Percentiles rank a stretch among this genome's conserved stretches.
phyloP scores from a whole-genome alignment of 2,888 invertebrate species.

The Eurytoma californica region DNA sequence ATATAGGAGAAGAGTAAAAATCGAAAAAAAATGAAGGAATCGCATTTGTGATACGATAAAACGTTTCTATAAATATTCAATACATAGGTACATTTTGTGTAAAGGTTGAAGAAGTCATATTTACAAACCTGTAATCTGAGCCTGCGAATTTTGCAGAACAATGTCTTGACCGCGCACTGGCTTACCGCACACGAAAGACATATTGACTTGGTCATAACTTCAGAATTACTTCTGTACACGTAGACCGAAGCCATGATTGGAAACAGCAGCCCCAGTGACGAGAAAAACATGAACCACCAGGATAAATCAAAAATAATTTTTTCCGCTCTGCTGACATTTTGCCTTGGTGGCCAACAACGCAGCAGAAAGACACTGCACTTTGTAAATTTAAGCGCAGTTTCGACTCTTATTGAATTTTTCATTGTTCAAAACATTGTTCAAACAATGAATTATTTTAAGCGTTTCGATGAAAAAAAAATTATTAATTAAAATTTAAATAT shows the following conservation, averaged over 20 bases:
- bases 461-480: background rate
- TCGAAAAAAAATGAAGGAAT: no score
- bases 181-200: constrained; percentile 49
- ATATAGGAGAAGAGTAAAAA: no score
- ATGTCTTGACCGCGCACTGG: constrained; percentile 41
- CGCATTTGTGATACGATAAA: no score
- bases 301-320: constrained; percentile 36
- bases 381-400: constrained; percentile 35
- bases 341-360: constrained; percentile 31
- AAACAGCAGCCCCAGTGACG: constrained; percentile 44
- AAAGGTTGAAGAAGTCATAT: no score
- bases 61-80: no score
- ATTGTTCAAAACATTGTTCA: background rate
- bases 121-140: constrained; percentile 53
- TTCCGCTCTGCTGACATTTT: constrained; percentile 19
- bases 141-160: constrained; percentile 49
- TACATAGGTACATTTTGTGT: no score
- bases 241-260: constrained; percentile 47
- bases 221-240: constrained; percentile 43
- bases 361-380: constrained; percentile 32
- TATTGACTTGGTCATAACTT: constrained; percentile 54
- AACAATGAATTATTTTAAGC: background rate
- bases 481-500: no score
- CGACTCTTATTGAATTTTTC: constrained; percentile 18
- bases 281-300: constrained; percentile 48